Percentiles rank a stretch among this genome's conserved stretches.
Conservation (phyloP, 2,797 vertebrate species). For the Salarias fasciatus region DNA sequence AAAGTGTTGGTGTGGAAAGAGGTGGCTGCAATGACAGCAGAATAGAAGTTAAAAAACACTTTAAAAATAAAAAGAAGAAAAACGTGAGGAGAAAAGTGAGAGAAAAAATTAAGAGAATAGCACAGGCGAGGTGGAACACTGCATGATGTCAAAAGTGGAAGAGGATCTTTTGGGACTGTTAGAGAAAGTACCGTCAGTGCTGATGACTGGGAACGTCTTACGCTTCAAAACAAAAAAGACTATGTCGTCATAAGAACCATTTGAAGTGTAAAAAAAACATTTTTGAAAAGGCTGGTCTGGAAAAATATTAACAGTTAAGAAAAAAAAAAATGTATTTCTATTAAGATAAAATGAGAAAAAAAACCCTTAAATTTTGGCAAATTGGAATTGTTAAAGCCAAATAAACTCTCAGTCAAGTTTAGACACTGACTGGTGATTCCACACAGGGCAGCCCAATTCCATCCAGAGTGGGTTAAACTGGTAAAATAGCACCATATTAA, state of each 20-base stretch:
- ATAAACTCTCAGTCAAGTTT: too few species aligned
- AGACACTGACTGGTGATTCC: too few species aligned
- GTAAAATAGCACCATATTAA: too few species aligned
- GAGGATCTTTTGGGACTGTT: conserved; percentile 18
- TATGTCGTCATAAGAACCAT: conserved; percentile 34
- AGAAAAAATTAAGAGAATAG: conserved; percentile 8
- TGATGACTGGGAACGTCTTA: conserved; percentile 61
- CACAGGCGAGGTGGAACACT: conserved; percentile 10
- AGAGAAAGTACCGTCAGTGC: conserved; percentile 57
- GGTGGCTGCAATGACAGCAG: conserved; percentile 38
- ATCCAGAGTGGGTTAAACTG: too few species aligned
- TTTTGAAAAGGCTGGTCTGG: background rate
- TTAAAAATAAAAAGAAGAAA: background rate
- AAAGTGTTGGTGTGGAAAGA: conserved; percentile 12
- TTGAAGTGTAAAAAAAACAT: conserved; percentile 29
- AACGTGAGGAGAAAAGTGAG: conserved; percentile 2
- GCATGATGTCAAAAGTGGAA: conserved; percentile 30
- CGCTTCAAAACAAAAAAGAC: conserved; percentile 47
- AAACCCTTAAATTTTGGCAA: too few species aligned
- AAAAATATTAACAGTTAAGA: background rate
- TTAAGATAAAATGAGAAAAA: background rate
- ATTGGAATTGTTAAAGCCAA: too few species aligned
- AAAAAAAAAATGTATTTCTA: background rate
- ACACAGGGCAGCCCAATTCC: too few species aligned
- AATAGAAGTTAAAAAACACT: conserved; percentile 35